Base-by-base conservation (phyloP, 2,797 vertebrate species). In the Pangasius mekongensis region DNA sequence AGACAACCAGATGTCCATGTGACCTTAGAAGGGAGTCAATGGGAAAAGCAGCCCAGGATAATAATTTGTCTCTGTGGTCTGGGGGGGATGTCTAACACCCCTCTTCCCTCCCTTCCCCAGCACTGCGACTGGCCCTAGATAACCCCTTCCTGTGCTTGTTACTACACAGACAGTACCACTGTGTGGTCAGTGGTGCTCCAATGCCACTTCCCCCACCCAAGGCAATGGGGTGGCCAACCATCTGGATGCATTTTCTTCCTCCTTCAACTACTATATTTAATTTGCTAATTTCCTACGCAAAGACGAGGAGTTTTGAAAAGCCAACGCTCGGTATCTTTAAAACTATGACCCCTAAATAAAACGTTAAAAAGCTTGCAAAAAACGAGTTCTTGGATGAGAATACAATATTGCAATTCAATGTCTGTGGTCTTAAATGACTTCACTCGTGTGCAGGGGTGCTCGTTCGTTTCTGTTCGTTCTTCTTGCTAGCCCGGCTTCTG, bases 221-320 rank as follows among this genome's bases (percentile, higher is more conserved):
- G 73, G 69, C 69, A 84, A 73, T 33, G 10, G 87, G 77, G 52
- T 69, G 83, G 77, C 49, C 78, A 52, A 74, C 88, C 89, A 89
- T 91, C 88, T 89, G 91, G 87, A 90, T 87, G 85, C 74, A 88
- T 90, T 90, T 92, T 84, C 64, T 43, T 58, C 13, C 74, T 64
- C 58, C 90, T 86, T 86, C 67, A 76, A 86, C 87, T 92, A 92
- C 91, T 93, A 89, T 91, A 91, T 93, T 91, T 92, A 87, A 93
- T 93, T 87, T 81, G 60, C 87, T 91, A 64, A 92, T 92, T 92
- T 93, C 90, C 88, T 89, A 77, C 60, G 11, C 67, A 81, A 73
- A 86, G 89, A 67, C 9, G 43, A 85, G 86, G 85, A 64, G 58
- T 43, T 71, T 30, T 64, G 27, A 64, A 87, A 87, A 80, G 1